Conservation (phyloP, 2,888 invertebrate species). For the Euclidia mi region DNA sequence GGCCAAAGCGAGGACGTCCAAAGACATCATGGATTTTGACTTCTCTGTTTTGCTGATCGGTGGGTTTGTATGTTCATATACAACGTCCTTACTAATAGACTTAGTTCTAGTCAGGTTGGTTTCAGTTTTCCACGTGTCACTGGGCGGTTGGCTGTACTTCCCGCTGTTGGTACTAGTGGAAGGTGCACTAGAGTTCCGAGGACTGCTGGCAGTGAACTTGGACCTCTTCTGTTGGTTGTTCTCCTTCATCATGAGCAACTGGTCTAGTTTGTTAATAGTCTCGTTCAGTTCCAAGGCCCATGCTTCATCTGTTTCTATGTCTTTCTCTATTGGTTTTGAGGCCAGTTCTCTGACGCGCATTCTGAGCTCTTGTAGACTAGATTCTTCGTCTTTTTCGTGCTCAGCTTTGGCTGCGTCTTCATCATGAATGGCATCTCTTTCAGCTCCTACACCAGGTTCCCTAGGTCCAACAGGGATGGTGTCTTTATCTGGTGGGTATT, state of each 20-base stretch:
- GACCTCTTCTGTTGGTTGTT: slow-evolving; percentile 89
- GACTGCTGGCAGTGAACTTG: slow-evolving; percentile 79
- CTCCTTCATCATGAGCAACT: slow-evolving; percentile 92
- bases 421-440: slow-evolving; percentile 87
- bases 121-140: slow-evolving; percentile 72
- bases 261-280: slow-evolving; percentile 94
- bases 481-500: slow-evolving; percentile 84
- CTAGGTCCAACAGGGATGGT: slow-evolving; percentile 86
- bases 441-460: slow-evolving; percentile 94
- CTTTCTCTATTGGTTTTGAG: slow-evolving; percentile 93
- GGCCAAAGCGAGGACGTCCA: slow-evolving; percentile 82
- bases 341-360: slow-evolving; percentile 93
- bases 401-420: slow-evolving; percentile 67
- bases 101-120: slow-evolving; percentile 74
- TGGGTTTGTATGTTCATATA: slow-evolving; percentile 74
- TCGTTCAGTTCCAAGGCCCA: slow-evolving; percentile 95
- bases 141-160: slow-evolving; percentile 69
- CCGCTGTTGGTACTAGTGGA: slow-evolving; percentile 78
- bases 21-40: slow-evolving; percentile 87
- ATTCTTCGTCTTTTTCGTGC: slow-evolving; percentile 84
- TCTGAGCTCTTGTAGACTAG: slow-evolving; percentile 92
- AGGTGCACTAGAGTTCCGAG: slow-evolving; percentile 80
- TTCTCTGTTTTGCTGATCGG: slow-evolving; percentile 79
- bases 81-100: slow-evolving; percentile 79
- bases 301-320: slow-evolving; percentile 92